Conservation (phyloP, 2,888 invertebrate species). For the Thyatira batis region DNA sequence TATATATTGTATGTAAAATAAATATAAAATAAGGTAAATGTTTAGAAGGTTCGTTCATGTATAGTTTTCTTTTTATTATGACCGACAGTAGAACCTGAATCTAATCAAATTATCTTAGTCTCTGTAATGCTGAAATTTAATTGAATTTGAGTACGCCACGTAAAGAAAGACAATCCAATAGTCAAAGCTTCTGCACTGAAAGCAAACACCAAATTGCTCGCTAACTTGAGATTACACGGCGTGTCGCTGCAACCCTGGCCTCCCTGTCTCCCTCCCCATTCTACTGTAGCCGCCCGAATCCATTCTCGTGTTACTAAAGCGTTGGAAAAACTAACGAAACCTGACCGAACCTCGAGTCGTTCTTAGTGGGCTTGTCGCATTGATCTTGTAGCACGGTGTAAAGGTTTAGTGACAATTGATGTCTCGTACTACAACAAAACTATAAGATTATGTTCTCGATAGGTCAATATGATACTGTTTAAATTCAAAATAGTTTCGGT, state of each 20-base stretch:
- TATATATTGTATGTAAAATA: too few relatives aligned
- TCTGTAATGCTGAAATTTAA: neutral
- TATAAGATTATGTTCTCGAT: too few relatives aligned
- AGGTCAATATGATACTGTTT: too few relatives aligned
- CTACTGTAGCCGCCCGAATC: conserved; percentile 24
- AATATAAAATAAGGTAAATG: too few relatives aligned
- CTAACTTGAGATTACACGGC: conserved; percentile 70
- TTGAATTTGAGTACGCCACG: conserved; percentile 2
- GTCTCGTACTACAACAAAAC: conserved; percentile 8
- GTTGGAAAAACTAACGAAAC: conserved; percentile 56
- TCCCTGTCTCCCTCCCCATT: conserved; percentile 5
- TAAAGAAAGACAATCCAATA: conserved; percentile 50
- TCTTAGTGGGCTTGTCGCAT: conserved; percentile 31
- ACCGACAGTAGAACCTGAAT: too few relatives aligned
- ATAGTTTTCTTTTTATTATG: neutral
- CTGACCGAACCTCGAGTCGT: conserved; percentile 37
- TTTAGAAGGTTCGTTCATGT: too few relatives aligned
- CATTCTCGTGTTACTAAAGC: conserved; percentile 49
- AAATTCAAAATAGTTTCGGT: too few relatives aligned
- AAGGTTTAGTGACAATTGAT: conserved; percentile 10
- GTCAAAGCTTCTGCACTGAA: conserved; percentile 58
- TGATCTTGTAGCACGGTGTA: conserved; percentile 26
- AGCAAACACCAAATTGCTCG: conserved; percentile 75
- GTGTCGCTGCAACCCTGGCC: conserved; percentile 39
- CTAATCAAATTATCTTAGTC: neutral